Base-by-base conservation (phyloP, 2,797 vertebrate genomes). In the Oryzias sinensis region DNA sequence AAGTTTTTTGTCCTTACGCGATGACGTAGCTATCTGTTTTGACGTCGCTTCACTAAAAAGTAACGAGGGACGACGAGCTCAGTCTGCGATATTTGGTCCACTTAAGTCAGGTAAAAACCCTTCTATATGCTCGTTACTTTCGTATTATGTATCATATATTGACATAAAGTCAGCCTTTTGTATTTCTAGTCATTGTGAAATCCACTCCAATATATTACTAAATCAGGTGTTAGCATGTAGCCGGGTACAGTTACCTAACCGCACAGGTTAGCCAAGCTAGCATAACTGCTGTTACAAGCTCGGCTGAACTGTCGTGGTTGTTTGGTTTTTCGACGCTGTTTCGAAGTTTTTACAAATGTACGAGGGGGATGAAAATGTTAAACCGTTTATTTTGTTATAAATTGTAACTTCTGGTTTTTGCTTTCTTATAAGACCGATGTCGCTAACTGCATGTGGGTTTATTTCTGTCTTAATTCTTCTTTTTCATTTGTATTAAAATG, bases 201-300 rank as follows among this genome's bases (percentile, higher is more conserved):
- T 33, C 1, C 40, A 0, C 1, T 17, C 1, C 4, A 24, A 46
- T n/a, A 49, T 7, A 44, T 42, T 1, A 5, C 0, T 8, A 3
- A 6, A 55, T 43, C 64, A 76, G 57, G 46, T 61, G 7, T 61
- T 78, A 84, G 81, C 81, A n/a, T 64, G 40, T 55, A 29, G 61
- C 56, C 46, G 18, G 15, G 9, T 42, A 2, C 4, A 22, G 57
- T 75, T 53, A 72, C 33, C 11, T 17, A 56, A 62, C 49, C 4
- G 37, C 29, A 14, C 8, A 37, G 42, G 61, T 66, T 68, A 59
- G 60, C 42, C 16, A 14, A 41, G 5, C 24, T 24, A 22, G 15
- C 6, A 22, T 22, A 18, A 20, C 18, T 27, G 17, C n/a, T 5
- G 5, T 27, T 14, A 17, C 14, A 22, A 22, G 20, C 20, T 22